Evolutionary conservation across 2,888 invertebrate species (phyloP), one percentile per base, ranked within the genome.

Genomic region (Toxonevra muliebris): DNA sequence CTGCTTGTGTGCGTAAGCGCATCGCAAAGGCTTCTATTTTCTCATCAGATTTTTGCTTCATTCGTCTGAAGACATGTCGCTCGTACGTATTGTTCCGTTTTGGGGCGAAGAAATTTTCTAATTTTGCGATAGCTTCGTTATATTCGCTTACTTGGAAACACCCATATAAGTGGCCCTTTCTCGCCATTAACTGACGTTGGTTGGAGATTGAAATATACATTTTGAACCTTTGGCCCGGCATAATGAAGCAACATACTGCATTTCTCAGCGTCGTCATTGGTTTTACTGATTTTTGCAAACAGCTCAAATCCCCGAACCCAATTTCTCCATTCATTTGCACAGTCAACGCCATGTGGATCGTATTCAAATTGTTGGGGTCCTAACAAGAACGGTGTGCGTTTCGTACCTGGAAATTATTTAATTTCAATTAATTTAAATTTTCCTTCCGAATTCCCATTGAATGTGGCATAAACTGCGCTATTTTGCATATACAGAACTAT

Each of bases 111-210:
- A 53, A 53, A 53, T 53, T 53, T 53, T 53, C 53, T 20, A 53
- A 53, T 53, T 53, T 53, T 20, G 53, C 53, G 20, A 53, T 20
- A 19, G 53, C 10, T 19, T 53, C 53, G 53, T 53, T 53, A 20
- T 53, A 53, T 53, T 53, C 20, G 53, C 53, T 17, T 11, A 53
- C 19, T 53, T 53, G 19, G 53, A 53, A 53, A 53, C 30, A 53
- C 53, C 53, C 53, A 53, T 53, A 53, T 20, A 10, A 53, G 53
- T 53, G 53, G 53, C 53, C 53, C 53, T 53, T 53, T 53, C 53
- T 17, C 53, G 20, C 5, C 53, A 53, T 53, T 53, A 20, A 19
- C 20, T 17, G 53, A 53, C 53, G 19, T 53, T 20, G 53, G 53
- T 53, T 17, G 53, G 7, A 53, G 53, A 53, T 53, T 53, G 53